Evolutionary conservation across 2,888 invertebrate species (phyloP).

Genomic region (Agrotis exclamationis): DNA sequence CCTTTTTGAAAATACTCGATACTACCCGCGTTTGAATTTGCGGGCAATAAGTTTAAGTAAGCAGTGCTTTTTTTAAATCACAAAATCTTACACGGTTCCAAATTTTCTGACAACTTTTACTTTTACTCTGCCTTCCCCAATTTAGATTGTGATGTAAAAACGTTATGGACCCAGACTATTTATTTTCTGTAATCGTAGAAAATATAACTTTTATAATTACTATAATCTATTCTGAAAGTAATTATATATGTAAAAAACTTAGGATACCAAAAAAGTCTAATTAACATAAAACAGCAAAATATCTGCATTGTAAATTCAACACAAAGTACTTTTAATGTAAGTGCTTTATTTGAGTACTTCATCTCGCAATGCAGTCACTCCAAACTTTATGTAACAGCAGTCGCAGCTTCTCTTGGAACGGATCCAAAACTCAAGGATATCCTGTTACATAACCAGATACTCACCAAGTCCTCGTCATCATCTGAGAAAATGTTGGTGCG

Average conservation of each 20-base stretch:
- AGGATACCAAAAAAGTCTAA: no score
- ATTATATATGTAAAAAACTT: no score
- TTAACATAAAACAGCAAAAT: not conserved
- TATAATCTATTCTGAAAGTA: not conserved
- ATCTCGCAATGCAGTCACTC: slow-evolving; percentile 68
- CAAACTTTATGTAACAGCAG: slow-evolving; percentile 76
- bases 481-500: slow-evolving; percentile 86
- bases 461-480: slow-evolving; percentile 88
- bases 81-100: not conserved
- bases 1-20: no score
- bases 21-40: no score
- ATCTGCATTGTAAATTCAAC: slow-evolving; percentile 26
- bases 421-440: slow-evolving; percentile 77
- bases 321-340: slow-evolving; percentile 30
- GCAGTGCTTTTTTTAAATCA: not conserved
- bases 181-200: not conserved
- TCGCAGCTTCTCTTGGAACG: slow-evolving; percentile 71
- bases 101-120: not conserved
- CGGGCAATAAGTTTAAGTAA: not conserved
- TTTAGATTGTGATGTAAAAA: not conserved
- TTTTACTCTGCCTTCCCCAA: not conserved
- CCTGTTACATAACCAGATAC: slow-evolving; percentile 75
- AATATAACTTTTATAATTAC: not conserved
- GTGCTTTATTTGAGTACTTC: slow-evolving; percentile 43
- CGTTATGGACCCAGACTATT: not conserved